Conservation (phyloP, 2,797 vertebrate species). For the Erpetoichthys calabaricus region DNA sequence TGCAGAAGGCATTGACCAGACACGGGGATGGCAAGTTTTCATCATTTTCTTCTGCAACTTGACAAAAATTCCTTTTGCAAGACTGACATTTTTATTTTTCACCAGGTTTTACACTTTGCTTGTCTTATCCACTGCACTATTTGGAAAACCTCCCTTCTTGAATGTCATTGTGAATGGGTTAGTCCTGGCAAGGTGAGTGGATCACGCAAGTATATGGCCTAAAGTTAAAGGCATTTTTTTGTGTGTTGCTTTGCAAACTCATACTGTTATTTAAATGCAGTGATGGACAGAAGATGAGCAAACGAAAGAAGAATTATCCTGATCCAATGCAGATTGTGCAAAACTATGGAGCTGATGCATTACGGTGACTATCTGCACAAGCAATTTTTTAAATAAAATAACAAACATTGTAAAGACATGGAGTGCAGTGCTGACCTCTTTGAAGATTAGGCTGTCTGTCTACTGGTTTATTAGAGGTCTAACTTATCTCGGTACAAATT, state of each 20-base stretch:
- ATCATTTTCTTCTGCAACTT: conserved; percentile 3
- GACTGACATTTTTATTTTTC: not conserved
- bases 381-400: not conserved
- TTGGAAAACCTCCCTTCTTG: conserved; percentile 88
- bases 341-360: conserved; percentile 82
- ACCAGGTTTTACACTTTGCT: conserved; percentile 91
- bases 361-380: conserved; percentile 56
- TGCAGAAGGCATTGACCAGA: conserved; percentile 97
- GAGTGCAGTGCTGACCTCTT: too few species aligned
- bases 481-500: too few species aligned
- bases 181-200: conserved; percentile 74
- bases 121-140: conserved; percentile 86
- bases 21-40: conserved; percentile 73
- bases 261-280: conserved; percentile 42
- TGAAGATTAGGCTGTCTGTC: too few species aligned
- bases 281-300: conserved; percentile 98
- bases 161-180: conserved; percentile 94
- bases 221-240: not conserved
- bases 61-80: not conserved
- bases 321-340: conserved; percentile 72
- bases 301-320: conserved; percentile 96
- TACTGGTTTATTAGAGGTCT: too few species aligned
- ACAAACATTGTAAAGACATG: too few species aligned
- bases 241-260: conserved; percentile 11
- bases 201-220: not conserved